Evolutionary conservation across 2,797 vertebrate genomes (phyloP), one percentile per base, ranked within the genome.

Genomic region (Syngnathus rostellatus): DNA sequence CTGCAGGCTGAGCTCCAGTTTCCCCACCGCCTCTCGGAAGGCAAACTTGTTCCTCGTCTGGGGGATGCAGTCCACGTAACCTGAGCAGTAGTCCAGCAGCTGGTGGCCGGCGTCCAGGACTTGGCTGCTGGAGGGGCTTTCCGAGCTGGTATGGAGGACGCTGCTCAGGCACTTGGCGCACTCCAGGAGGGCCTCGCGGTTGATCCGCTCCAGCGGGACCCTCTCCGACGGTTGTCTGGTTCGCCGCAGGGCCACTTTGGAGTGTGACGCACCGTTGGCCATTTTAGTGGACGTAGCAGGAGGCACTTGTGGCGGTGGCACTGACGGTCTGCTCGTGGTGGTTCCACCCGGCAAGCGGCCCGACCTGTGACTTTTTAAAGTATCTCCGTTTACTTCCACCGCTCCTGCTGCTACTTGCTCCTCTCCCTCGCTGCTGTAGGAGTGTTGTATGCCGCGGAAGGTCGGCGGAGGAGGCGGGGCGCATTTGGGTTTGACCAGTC

Each of bases 41-140:
- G 97, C 97, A 72, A 99, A 99, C 69, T 99, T 99, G 93, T 98
- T 98, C 85, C 97, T 95, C 21, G 90, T 99, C 64, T 98, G 97
- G 6, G 93, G 93, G 88, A 99, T 98, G 90, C 94, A 96, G 91
- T 99, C 96, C 88, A 99, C 96, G 0, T 99, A 98, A 89, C 95
- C 95, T 85, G 97, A 96, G 92, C 97, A 99, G 89, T 94, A 95
- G 92, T 98, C 94, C 62, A 98, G 90, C 87, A 99, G 92, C 92
- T 97, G 95, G 88, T 97, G 96, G 41, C 96, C 97, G 0, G 95
- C 94, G 70, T 99, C 97, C 78, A 99, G 91, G 73, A 99, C 92
- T 80, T 95, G 95, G 90, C 93, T 96, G 84, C 93, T 95, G 73
- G 94, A 93, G 11, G 92, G 91, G 17, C 65, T 92, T 72, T 97